phyloP scores from a whole-genome alignment of 1,140 invertebrate genomes.

The Papilio machaon region DNA sequence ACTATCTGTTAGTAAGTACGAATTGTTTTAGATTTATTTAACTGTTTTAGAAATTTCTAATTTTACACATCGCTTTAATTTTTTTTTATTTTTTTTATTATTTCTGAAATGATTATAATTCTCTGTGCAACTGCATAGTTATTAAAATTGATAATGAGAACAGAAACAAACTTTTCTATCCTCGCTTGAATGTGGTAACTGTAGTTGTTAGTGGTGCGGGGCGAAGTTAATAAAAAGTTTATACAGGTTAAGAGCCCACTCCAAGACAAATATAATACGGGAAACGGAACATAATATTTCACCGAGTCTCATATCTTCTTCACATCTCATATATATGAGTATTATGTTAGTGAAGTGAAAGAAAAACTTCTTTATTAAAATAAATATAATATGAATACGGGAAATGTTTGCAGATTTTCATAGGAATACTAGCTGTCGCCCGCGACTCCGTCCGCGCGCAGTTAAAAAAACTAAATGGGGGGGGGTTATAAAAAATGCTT shows the following conservation, averaged over 20 bases:
- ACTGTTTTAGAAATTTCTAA: not conserved
- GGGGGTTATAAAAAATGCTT: no score
- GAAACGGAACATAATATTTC: conserved; percentile 32
- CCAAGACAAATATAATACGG: conserved; percentile 37
- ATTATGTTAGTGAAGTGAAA: conserved; percentile 34
- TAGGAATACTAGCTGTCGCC: no score
- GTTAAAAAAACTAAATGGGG: no score
- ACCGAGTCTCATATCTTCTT: conserved; percentile 8
- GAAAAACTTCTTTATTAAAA: conserved; percentile 20
- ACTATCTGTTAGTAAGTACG: not conserved
- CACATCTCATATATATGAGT: conserved; percentile 32
- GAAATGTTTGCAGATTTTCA: not conserved
- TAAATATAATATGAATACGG: not conserved
- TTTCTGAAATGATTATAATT: not conserved
- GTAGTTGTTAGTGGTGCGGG: not conserved
- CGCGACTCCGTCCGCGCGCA: no score
- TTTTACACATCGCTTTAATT: not conserved
- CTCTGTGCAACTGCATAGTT: not conserved
- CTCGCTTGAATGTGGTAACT: not conserved
- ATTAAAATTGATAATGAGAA: not conserved
- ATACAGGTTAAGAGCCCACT: conserved; percentile 38
- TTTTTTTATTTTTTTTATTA: no score
- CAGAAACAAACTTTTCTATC: not conserved
- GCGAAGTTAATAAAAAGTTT: conserved; percentile 37
- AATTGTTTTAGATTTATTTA: not conserved